Percentiles rank a stretch among this genome's conserved stretches.
Evolutionary conservation across 2,888 invertebrate genomes (phyloP).

Genomic region (Acronicta leporina): DNA sequence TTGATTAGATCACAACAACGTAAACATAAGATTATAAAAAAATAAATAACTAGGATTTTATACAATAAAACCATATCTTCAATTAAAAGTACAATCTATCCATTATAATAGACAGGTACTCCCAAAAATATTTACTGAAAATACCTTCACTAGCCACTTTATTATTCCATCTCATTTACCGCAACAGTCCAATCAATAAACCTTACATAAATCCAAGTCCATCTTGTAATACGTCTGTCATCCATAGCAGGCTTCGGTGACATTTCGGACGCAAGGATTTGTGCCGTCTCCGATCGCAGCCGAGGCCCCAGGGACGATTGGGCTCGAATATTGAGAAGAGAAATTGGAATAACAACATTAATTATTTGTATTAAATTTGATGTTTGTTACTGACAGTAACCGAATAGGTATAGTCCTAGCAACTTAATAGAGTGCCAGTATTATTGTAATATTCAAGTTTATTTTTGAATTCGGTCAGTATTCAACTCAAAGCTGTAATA

Average conservation of each 20-base stretch:
- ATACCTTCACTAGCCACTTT: background rate
- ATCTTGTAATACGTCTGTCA: conserved; percentile 35
- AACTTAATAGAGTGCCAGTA: too few species aligned
- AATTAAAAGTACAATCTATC: too few species aligned
- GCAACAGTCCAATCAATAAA: conserved; percentile 50
- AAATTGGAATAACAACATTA: conserved; percentile 25
- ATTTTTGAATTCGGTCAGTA: too few species aligned
- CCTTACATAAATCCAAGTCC: conserved; percentile 29
- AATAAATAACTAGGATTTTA: background rate
- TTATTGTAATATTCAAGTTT: too few species aligned
- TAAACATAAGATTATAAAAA: conserved; percentile 1
- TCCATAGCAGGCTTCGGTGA: conserved; percentile 39
- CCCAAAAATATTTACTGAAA: too few species aligned
- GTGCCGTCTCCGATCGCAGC: conserved; percentile 33
- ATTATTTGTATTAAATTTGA: conserved; percentile 28
- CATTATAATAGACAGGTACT: too few species aligned
- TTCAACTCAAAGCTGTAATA: too few species aligned
- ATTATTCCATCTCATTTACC: conserved; percentile 18
- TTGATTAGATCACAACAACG: conserved; percentile 21
- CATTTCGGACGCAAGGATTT: conserved; percentile 49
- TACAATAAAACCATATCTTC: too few species aligned
- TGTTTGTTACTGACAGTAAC: conserved; percentile 1
- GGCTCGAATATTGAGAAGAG: conserved; percentile 20
- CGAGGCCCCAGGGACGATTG: conserved; percentile 41
- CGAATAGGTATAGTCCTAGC: too few species aligned